Base-by-base conservation (phyloP, 2,113 vertebrate species). In the Eptesicus fuscus region DNA sequence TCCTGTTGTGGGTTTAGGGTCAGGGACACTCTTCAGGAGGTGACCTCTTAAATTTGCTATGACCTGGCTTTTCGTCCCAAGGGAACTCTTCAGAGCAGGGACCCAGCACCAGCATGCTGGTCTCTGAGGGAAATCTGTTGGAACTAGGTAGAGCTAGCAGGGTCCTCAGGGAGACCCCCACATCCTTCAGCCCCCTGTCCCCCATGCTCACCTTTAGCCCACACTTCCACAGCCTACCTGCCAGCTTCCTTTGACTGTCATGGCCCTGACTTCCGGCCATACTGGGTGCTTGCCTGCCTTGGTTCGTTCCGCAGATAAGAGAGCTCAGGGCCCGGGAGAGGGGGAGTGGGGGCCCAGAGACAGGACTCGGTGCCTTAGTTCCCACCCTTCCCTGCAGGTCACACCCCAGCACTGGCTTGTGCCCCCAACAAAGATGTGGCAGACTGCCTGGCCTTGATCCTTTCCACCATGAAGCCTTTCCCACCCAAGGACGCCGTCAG, bases 381-480 rank as follows among this genome's bases (percentile, higher is more conserved):
- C 61, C 87, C 6, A 13, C 23, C 22, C 93, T 92, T 78, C 63
- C 82, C 30, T 61, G 2, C 94, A 99, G 99, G 99, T 97, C 99
- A 99, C 97, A 99, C 99, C 80, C 99, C 99, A 37, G 99, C 99
- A 88, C 97, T 99, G 98, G 99, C 99, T 9, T 99, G 99, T 2
- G 99, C 99, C 65, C 99, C 99, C 53, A 99, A 99, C 98, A 99
- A 99, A 98, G 99, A 99, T 22, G 99, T 99, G 74, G 99, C 99
- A 2, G 99, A 99, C 98, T 99, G 99, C 97, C 99, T 99, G 98
- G 99, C 99, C 97, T 98, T 99, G 96, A 99, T 99, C 98, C 99
- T 99, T 86, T 99, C 99, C 98, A 99, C 99, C 98, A 99, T 99
- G 99, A 99, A 99, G 99, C 99, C 99, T 99, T 99, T 99, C 98